Evolutionary conservation across 2,888 invertebrate genomes (phyloP).

Genomic region (Cryptops parisi): DNA sequence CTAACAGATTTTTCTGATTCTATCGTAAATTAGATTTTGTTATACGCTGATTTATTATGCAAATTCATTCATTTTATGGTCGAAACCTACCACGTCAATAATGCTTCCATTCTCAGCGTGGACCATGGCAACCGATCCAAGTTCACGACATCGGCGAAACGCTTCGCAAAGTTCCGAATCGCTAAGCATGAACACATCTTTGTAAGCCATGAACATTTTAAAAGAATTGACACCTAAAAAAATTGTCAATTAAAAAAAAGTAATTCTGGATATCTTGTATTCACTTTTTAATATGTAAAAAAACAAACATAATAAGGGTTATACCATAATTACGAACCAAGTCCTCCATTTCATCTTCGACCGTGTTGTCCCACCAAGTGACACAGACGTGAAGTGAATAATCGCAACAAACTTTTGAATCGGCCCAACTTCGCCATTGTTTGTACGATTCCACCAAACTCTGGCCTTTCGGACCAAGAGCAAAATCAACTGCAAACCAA

Average conservation of each 20-base stretch:
- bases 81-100: slow-evolving; percentile 57
- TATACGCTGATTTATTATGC: no score
- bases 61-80: not conserved
- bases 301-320: no score
- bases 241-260: not conserved
- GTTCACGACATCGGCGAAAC: slow-evolving; percentile 63
- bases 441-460: slow-evolving; percentile 79
- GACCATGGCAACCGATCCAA: slow-evolving; percentile 80
- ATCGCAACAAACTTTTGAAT: slow-evolving; percentile 95
- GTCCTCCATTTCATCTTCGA: slow-evolving; percentile 17
- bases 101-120: slow-evolving; percentile 97
- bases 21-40: not conserved
- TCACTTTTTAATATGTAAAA: no score
- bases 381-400: slow-evolving; percentile 86
- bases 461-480: slow-evolving; percentile 63
- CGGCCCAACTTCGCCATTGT: slow-evolving; percentile 79
- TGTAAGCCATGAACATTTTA: slow-evolving; percentile 97
- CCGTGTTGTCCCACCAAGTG: slow-evolving; percentile 5
- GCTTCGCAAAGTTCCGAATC: slow-evolving; percentile 79
- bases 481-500: slow-evolving; percentile 64
- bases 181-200: slow-evolving; percentile 71
- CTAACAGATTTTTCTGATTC: slow-evolving; percentile 40
- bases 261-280: no score
- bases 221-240: slow-evolving; percentile 76
- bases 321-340: slow-evolving; percentile 16